These are phyloP conservation scores for Phycodurus eques DNA, from an alignment of 2,113 vertebrate genomes.

Conservation along the genomic window DNA sequence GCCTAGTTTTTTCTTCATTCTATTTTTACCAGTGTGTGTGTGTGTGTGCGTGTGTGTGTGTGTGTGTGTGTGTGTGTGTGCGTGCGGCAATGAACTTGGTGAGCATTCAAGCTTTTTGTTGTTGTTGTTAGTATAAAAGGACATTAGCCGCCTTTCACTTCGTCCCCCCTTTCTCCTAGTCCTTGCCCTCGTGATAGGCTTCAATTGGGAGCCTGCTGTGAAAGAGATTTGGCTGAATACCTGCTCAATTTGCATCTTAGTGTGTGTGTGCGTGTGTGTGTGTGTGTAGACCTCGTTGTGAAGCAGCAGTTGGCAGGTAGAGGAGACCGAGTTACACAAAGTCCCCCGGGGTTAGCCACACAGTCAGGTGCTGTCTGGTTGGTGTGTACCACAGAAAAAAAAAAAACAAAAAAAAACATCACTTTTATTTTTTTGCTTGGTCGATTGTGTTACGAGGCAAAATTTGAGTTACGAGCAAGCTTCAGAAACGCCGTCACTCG, in stretches of 20 bases:
- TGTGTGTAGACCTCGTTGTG: slow-evolving; percentile 2
- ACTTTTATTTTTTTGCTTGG: no score
- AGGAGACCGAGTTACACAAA: not conserved
- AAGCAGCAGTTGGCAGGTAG: slow-evolving; percentile 1
- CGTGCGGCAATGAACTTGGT: not conserved
- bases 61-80: no score
- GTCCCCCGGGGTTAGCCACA: not conserved
- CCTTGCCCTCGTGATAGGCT: slow-evolving; percentile 19
- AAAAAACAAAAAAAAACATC: no score
- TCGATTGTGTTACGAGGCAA: no score
- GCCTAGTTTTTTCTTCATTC: slow-evolving; percentile 38
- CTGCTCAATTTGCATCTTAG: slow-evolving; percentile 11
- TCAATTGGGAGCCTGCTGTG: slow-evolving; percentile 14
- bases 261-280: not conserved
- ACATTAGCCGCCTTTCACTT: slow-evolving; percentile 37
- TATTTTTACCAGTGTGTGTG: not conserved
- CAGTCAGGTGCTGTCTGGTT: not conserved
- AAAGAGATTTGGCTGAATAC: slow-evolving; percentile 23
- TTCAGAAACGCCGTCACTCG: no score
- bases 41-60: no score
- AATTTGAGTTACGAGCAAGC: no score
- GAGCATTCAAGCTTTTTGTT: slow-evolving; percentile 8
- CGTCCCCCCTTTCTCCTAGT: slow-evolving; percentile 13
- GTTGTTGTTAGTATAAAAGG: slow-evolving; percentile 16
- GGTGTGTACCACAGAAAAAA: not conserved